Conservation (phyloP, 2,888 invertebrate species). For the Eremobia ochroleuca region DNA sequence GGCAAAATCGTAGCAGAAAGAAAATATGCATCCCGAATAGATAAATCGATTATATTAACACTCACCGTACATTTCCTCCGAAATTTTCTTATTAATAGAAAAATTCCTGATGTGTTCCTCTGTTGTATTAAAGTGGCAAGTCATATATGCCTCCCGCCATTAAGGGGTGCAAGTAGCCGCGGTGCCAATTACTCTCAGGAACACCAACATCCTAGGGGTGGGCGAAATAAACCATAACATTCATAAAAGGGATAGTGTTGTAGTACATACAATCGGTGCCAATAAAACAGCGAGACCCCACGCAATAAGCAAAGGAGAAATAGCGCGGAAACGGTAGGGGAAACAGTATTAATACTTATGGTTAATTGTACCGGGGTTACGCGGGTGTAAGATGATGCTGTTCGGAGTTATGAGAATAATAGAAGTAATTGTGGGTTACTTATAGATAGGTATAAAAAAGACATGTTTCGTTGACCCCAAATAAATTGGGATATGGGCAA, state of each 20-base stretch:
- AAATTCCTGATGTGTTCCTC: conserved; percentile 61
- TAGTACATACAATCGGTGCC: conserved; percentile 88
- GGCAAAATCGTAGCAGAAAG: background rate
- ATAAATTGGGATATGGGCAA: background rate
- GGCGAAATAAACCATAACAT: conserved; percentile 85
- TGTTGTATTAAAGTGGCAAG: conserved; percentile 63
- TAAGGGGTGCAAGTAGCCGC: conserved; percentile 69
- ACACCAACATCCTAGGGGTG: conserved; percentile 77
- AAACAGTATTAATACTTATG: conserved; percentile 90
- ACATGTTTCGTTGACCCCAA: background rate
- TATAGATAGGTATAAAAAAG: background rate
- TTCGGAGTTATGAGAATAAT: conserved; percentile 24
- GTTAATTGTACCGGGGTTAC: conserved; percentile 86
- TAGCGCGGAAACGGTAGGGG: conserved; percentile 89
- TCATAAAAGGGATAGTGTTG: conserved; percentile 88
- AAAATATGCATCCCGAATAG: background rate
- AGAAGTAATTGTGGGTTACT: conserved; percentile 5
- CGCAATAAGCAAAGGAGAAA: conserved; percentile 88
- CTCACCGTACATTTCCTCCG: conserved; percentile 12
- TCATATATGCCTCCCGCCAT: conserved; percentile 60
- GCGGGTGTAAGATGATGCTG: conserved; percentile 78
- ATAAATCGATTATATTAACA: conserved; percentile 13
- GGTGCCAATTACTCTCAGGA: conserved; percentile 74
- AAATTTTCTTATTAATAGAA: conserved; percentile 54
- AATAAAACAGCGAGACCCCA: conserved; percentile 88